Conservation (phyloP, 2,113 vertebrate genomes). For the Alaudala cheleensis region DNA sequence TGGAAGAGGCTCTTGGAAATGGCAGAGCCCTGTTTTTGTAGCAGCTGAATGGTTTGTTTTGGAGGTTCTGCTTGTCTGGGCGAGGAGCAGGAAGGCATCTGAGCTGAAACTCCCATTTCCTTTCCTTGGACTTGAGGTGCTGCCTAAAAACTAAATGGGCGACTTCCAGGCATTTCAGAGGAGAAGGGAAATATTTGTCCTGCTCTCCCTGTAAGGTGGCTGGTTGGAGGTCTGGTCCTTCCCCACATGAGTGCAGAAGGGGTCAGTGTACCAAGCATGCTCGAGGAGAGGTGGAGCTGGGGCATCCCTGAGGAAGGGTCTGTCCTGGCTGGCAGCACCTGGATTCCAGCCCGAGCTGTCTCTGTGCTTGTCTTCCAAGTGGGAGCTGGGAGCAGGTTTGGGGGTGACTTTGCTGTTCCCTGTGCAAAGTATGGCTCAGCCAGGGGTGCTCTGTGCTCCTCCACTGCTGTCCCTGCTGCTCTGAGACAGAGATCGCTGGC, state of each 20-base stretch:
- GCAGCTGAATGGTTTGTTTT: not conserved
- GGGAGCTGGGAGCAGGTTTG: not conserved
- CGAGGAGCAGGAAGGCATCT: not conserved
- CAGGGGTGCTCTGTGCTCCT: not conserved
- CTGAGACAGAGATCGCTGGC: rapidly evolving
- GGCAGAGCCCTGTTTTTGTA: not conserved
- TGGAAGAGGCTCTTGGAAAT: not conserved
- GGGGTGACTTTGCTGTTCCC: not conserved
- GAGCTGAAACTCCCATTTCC: not conserved
- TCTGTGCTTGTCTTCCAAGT: not conserved
- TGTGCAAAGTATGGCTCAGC: not conserved
- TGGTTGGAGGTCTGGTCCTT: not conserved
- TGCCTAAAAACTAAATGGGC: not conserved
- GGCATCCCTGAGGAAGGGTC: rapidly evolving
- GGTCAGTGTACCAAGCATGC: not conserved
- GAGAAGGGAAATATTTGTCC: not conserved
- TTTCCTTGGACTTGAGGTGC: not conserved
- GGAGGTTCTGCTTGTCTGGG: not conserved
- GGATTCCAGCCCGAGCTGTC: not conserved
- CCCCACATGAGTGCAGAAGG: not conserved
- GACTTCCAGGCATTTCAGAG: not conserved
- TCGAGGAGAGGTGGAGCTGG: not conserved
- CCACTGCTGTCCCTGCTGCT: not conserved
- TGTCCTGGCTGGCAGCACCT: not conserved
- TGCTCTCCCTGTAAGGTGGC: not conserved